phyloP scores from a whole-genome alignment of 2,888 invertebrate genomes.

The Beris morrisii region DNA sequence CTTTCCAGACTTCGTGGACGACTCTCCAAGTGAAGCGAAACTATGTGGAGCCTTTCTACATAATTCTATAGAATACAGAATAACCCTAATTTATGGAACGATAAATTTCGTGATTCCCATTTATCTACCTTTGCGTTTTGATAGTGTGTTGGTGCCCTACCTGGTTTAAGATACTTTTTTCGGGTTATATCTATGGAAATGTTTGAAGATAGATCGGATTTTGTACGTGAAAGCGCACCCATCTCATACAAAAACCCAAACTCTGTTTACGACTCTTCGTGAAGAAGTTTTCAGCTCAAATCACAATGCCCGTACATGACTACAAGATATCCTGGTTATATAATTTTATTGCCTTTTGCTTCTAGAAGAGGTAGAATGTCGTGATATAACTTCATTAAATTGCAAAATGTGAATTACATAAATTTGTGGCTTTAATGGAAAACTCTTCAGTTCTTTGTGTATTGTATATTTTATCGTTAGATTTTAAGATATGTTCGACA shows the following conservation, averaged over 20 bases:
- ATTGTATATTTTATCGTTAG: neutral
- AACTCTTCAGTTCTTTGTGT: slow-evolving; percentile 2
- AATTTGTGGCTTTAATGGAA: slow-evolving; percentile 31
- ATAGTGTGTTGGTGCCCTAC: slow-evolving; percentile 29
- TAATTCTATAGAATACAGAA: slow-evolving; percentile 37
- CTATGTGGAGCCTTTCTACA: slow-evolving; percentile 21
- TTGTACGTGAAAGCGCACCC: slow-evolving; percentile 30
- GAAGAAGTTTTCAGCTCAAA: no score
- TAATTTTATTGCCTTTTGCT: slow-evolving; percentile 19
- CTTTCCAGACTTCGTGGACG: slow-evolving; percentile 19
- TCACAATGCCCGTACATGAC: no score
- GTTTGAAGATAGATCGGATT: slow-evolving; percentile 17
- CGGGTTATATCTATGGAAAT: slow-evolving; percentile 19
- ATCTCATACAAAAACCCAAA: slow-evolving; percentile 5
- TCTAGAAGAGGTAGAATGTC: slow-evolving; percentile 28
- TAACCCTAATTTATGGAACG: slow-evolving; percentile 41
- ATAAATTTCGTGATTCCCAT: slow-evolving; percentile 40
- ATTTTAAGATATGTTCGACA: no score
- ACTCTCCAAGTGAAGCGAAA: neutral
- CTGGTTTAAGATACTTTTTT: slow-evolving; percentile 31
- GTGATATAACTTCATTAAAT: slow-evolving; percentile 39
- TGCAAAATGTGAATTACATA: slow-evolving; percentile 37
- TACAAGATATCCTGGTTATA: slow-evolving; percentile 7
- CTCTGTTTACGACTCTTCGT: no score
- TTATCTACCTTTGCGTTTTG: slow-evolving; percentile 35